phyloP scores from a whole-genome alignment of 2,888 invertebrate species.

The Epinotia bilunana region DNA sequence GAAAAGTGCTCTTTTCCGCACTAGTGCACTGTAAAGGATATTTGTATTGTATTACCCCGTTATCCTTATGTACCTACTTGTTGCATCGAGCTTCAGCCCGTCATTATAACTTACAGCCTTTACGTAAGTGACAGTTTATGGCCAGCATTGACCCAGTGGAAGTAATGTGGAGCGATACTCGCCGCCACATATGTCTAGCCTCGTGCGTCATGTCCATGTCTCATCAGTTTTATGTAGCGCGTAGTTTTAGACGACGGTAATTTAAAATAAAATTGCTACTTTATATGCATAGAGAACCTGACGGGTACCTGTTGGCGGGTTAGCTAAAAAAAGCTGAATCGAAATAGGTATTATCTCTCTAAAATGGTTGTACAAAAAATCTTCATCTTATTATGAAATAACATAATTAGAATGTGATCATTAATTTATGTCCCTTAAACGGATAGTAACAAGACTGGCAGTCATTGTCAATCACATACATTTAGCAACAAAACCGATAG shows the following conservation, averaged over 20 bases:
- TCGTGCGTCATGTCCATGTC: not conserved
- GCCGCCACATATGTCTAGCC: slow-evolving; percentile 20
- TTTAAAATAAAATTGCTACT: not conserved
- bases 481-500: too few species aligned
- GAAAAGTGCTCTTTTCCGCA: too few species aligned
- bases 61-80: not conserved
- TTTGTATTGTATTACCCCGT: not conserved
- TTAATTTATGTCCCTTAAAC: too few species aligned
- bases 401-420: too few species aligned
- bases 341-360: too few species aligned
- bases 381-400: too few species aligned
- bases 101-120: not conserved
- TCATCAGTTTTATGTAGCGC: not conserved
- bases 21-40: too few species aligned
- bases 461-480: too few species aligned
- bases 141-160: slow-evolving; percentile 40
- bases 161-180: slow-evolving; percentile 31
- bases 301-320: too few species aligned
- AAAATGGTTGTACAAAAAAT: too few species aligned
- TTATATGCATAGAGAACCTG: not conserved
- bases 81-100: not conserved
- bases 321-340: too few species aligned
- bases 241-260: not conserved
- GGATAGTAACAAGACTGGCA: too few species aligned
- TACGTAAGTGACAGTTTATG: not conserved